phyloP scores from a whole-genome alignment of 2,888 invertebrate genomes.

The Aspidiotus rigidus region DNA sequence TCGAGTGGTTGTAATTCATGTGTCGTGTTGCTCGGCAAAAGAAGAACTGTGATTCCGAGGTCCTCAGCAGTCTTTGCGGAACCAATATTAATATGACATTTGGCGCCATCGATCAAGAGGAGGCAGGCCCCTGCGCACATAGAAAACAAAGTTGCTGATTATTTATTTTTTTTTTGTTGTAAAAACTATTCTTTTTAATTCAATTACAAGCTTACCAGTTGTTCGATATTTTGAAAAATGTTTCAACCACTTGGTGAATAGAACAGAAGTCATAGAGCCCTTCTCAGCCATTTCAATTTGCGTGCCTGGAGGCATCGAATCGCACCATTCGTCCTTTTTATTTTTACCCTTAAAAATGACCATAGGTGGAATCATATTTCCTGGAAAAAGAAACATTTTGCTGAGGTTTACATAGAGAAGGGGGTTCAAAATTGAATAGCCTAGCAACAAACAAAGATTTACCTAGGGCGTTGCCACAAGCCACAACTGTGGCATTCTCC shows the following conservation, averaged over 20 bases:
- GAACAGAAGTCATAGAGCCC: neutral
- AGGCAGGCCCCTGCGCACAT: neutral
- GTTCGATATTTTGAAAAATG: neutral
- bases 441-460: too few relatives aligned
- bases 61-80: neutral
- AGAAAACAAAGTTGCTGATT: too few relatives aligned
- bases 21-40: neutral
- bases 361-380: slow-evolving; percentile 5
- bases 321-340: neutral
- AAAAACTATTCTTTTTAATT: neutral
- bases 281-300: neutral
- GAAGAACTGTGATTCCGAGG: neutral
- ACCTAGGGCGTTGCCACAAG: slow-evolving; percentile 41
- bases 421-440: too few relatives aligned
- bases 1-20: neutral
- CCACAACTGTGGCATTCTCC: slow-evolving; percentile 41
- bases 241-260: neutral
- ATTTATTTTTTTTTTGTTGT: neutral
- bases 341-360: neutral
- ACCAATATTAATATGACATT: neutral
- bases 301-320: neutral
- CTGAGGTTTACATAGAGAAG: too few relatives aligned
- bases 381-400: too few relatives aligned
- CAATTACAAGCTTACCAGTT: neutral
- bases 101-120: neutral